Evolutionary conservation across 2,888 invertebrate species (phyloP).

Genomic region (Trichogramma dendrolimi): DNA sequence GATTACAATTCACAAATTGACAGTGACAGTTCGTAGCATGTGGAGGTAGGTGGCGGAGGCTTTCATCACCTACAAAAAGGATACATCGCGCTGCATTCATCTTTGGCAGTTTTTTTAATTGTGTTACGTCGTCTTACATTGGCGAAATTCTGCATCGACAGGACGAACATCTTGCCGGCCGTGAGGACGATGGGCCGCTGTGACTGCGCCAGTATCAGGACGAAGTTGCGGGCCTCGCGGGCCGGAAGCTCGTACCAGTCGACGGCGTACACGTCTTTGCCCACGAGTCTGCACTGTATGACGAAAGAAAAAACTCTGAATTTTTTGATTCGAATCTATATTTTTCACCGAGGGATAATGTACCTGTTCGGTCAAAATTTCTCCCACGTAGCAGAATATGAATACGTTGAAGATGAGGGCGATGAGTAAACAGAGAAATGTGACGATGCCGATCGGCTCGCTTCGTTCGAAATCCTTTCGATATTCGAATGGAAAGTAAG

Average conservation of each 20-base stretch:
- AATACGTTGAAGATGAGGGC: constrained; percentile 18
- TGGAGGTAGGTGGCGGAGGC: constrained; percentile 25
- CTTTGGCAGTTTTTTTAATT: not conserved
- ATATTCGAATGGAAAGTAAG: no score
- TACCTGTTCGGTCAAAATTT: constrained; percentile 19
- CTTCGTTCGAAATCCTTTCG: not conserved
- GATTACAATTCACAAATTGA: not conserved
- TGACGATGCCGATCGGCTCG: not conserved
- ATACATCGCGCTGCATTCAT: not conserved
- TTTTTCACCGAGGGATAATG: not conserved
- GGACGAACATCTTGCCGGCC: constrained; percentile 36
- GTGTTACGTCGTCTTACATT: constrained; percentile 30
- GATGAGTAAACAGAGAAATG: constrained; percentile 2
- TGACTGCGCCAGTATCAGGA: constrained; percentile 33
- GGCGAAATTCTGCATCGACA: constrained; percentile 38
- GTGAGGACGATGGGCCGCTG: constrained; percentile 33
- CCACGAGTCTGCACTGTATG: constrained; percentile 33
- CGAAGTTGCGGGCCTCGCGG: constrained; percentile 30
- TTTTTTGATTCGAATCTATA: not conserved
- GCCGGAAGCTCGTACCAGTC: constrained; percentile 37
- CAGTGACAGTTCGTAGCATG: constrained; percentile 20
- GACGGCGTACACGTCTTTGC: constrained; percentile 34
- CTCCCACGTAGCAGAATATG: constrained; percentile 24
- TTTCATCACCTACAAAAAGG: constrained; percentile 22
- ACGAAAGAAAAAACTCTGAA: not conserved